phyloP scores from a whole-genome alignment of 1,140 invertebrate genomes.

The Laupala kohalensis region DNA sequence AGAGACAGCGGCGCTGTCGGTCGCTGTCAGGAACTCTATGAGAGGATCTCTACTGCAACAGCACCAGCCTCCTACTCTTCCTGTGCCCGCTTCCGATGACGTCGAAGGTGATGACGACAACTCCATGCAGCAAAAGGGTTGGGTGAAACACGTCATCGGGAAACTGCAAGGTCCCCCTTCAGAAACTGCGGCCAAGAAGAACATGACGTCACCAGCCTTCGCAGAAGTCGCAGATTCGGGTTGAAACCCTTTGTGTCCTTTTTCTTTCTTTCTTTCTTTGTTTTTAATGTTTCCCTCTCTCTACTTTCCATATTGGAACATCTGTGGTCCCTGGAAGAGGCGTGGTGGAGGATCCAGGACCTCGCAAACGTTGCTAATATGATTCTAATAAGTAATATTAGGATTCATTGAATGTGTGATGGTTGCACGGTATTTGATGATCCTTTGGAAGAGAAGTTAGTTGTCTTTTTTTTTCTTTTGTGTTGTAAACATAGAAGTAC shows the following conservation, averaged over 20 bases:
- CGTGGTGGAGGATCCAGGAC: no score
- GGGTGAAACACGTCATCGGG: conserved; percentile 36
- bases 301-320: neutral
- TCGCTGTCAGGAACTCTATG: neutral
- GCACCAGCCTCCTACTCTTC: neutral
- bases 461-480: no score
- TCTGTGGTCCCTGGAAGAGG: no score
- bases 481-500: no score
- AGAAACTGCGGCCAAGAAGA: neutral
- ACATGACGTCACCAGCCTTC: neutral
- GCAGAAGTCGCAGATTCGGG: neutral
- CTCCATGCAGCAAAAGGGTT: conserved; percentile 26
- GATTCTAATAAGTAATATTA: neutral
- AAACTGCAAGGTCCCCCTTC: conserved; percentile 29
- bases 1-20: neutral
- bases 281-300: neutral
- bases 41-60: neutral
- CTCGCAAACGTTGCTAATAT: no score
- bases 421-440: neutral
- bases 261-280: neutral
- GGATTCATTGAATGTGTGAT: neutral
- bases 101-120: conserved; percentile 23
- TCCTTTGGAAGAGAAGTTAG: no score
- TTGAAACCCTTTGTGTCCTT: neutral
- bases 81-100: conserved; percentile 27